Conservation (phyloP, 2,113 vertebrate genomes). For the Ammospiza nelsoni region DNA sequence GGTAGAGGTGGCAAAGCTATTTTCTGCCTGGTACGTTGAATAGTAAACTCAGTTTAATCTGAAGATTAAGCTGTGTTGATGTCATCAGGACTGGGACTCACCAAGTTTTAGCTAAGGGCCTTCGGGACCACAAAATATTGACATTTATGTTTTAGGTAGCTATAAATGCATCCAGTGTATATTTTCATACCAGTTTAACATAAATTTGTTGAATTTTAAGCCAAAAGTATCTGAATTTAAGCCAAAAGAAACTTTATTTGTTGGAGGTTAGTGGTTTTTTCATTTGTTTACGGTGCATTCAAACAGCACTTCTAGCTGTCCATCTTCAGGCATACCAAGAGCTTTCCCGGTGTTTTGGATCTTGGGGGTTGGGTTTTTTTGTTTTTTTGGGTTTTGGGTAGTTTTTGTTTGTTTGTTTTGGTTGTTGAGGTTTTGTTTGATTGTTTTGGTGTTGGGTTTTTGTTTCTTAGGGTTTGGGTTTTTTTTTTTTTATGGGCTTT, state of each 20-base stretch:
- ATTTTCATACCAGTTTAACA: not conserved
- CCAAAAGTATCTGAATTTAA: not conserved
- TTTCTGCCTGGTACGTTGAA: not conserved
- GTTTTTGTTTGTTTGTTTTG: not conserved
- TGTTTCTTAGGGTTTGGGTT: not conserved
- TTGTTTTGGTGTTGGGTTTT: not conserved
- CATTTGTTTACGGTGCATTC: not conserved
- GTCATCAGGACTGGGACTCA: not conserved
- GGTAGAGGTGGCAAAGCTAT: not conserved
- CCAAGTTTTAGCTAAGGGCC: not conserved
- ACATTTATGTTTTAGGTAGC: not conserved
- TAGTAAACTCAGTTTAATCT: not conserved
- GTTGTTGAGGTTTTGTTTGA: not conserved
- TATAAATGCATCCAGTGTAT: not conserved
- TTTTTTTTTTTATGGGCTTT: not conserved
- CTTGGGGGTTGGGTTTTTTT: fast-evolving
- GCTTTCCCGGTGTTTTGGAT: not conserved
- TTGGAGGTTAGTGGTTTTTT: not conserved
- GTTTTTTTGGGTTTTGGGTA: not conserved
- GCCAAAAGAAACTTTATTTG: not conserved
- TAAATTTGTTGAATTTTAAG: not conserved
- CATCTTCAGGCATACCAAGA: not conserved
- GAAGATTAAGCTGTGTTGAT: not conserved
- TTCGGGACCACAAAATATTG: not conserved
- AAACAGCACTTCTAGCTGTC: not conserved